phyloP scores from a whole-genome alignment of 2,113 vertebrate species.

The Pseudolaguvia tuberculata region DNA sequence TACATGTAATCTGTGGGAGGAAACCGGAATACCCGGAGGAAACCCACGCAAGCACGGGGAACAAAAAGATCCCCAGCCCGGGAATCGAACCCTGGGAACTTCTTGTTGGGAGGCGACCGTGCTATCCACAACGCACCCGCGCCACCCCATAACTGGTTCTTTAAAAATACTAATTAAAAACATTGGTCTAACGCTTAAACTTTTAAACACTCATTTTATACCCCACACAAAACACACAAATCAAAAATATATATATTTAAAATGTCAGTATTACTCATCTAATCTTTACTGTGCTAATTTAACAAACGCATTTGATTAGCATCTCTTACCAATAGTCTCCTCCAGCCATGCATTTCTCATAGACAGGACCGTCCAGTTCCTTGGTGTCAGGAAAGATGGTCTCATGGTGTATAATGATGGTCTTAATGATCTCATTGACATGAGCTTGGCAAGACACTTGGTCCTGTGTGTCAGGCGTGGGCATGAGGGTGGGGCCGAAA shows the following conservation, averaged over 20 bases:
- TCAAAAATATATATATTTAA: not conserved
- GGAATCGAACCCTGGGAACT: no score
- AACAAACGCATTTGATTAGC: not conserved
- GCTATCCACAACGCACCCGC: no score
- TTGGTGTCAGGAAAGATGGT: slow-evolving; percentile 93
- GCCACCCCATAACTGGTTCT: not conserved
- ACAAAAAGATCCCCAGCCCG: no score
- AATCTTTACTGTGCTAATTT: not conserved
- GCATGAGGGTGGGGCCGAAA: slow-evolving; percentile 96
- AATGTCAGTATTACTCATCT: not conserved
- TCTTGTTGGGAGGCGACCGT: no score
- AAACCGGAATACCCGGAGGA: no score
- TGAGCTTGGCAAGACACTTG: slow-evolving; percentile 98
- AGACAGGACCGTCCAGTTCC: slow-evolving; percentile 91
- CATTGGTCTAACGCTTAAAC: not conserved
- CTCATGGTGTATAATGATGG: slow-evolving; percentile 97
- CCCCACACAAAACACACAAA: not conserved
- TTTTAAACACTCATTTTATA: not conserved
- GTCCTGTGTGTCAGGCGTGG: slow-evolving; percentile 92
- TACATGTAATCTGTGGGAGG: no score
- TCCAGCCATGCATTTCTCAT: slow-evolving; percentile 98
- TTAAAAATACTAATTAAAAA: not conserved
- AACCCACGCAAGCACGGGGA: no score
- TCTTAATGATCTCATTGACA: slow-evolving; percentile 96
- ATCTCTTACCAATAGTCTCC: slow-evolving; percentile 91